Conservation (phyloP, 2,888 invertebrate genomes). For the Notodonta dromedarius region DNA sequence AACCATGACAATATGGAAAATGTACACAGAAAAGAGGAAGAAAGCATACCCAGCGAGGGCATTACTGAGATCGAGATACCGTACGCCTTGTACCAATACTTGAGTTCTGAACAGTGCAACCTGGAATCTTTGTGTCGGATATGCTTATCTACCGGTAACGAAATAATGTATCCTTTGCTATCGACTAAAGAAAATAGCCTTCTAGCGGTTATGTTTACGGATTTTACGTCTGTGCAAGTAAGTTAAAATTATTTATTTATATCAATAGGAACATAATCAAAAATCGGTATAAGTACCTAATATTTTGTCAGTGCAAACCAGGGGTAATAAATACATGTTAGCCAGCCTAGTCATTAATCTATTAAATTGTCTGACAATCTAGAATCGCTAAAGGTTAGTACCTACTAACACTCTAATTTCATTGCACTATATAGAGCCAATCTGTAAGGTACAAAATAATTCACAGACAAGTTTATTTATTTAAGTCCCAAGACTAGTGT, state of each 20-base stretch:
- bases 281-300: too few species aligned
- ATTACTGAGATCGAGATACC: constrained; percentile 54
- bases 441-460: too few species aligned
- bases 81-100: constrained; percentile 43
- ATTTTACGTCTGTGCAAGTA: constrained; percentile 66
- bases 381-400: too few species aligned
- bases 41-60: constrained; percentile 17
- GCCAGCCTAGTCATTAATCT: too few species aligned
- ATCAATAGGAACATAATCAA: neutral
- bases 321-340: too few species aligned
- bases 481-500: too few species aligned
- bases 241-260: constrained; percentile 23
- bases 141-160: constrained; percentile 64
- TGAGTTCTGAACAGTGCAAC: constrained; percentile 44
- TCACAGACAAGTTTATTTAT: too few species aligned
- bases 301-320: too few species aligned
- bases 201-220: constrained; percentile 60
- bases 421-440: too few species aligned
- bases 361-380: too few species aligned
- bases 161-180: constrained; percentile 59
- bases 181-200: constrained; percentile 53
- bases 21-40: constrained; percentile 1
- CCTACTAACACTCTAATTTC: too few species aligned
- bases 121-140: constrained; percentile 72
- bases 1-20: constrained; percentile 1